A percentile compares a stretch with the other conserved stretches of the same genome.
Evolutionary conservation across 2,797 vertebrate genomes (phyloP).

Genomic region (Gobionotothen gibberifrons): DNA sequence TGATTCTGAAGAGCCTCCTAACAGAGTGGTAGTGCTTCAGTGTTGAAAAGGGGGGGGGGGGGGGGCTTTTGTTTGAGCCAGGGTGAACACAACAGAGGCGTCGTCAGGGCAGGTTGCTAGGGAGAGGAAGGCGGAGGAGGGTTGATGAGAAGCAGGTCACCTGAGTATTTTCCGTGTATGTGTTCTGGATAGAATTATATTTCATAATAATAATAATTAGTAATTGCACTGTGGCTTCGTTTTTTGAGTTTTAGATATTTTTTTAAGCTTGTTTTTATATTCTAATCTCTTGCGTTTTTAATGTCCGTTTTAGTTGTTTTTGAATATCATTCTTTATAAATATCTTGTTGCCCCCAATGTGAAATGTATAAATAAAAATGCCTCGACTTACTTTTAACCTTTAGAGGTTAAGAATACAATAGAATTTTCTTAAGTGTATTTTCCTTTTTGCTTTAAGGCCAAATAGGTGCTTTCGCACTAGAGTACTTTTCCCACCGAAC

Average conservation of each 20-base stretch:
- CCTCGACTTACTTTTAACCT: no score
- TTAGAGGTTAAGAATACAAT: no score
- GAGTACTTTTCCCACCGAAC: no score
- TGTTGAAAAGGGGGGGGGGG: slow-evolving; percentile 39
- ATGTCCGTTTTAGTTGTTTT: background rate
- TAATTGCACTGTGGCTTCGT: background rate
- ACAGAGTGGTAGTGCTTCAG: slow-evolving; percentile 37
- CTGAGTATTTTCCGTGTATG: slow-evolving; percentile 71
- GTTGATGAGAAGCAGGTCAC: slow-evolving; percentile 85
- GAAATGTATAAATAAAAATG: no score
- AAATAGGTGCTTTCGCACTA: no score
- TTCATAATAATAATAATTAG: background rate
- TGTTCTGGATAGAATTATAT: background rate
- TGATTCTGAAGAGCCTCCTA: slow-evolving; percentile 63
- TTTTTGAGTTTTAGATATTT: background rate
- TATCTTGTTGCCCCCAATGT: no score
- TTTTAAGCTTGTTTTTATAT: background rate
- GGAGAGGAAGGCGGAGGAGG: slow-evolving; percentile 43
- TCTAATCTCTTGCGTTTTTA: background rate
- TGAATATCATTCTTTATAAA: background rate
- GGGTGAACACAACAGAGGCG: slow-evolving; percentile 77
- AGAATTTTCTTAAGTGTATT: no score
- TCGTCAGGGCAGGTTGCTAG: slow-evolving; percentile 83
- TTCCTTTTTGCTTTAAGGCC: no score
- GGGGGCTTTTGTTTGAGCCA: slow-evolving; percentile 78